Base-by-base conservation (phyloP, 2,797 vertebrate genomes). In the Apogon talboti region DNA sequence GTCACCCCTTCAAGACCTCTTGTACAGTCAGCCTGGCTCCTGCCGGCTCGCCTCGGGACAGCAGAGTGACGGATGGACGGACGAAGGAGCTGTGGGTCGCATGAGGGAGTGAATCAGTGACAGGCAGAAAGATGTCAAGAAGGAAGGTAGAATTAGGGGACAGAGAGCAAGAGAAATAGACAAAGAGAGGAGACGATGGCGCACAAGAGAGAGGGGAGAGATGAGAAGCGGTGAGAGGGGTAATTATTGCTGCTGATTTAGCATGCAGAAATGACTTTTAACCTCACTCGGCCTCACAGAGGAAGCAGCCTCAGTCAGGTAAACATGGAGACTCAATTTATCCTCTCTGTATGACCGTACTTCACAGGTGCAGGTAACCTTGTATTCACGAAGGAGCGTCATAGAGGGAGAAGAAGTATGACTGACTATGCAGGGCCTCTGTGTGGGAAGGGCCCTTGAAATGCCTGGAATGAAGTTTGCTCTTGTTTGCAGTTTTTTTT, bases 31-130 rank as follows among this genome's bases (percentile, higher is more conserved):
- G 68, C 53, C 65, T 21, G 14, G 69, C 75, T 82, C 71, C 77
- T 75, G 82, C 69, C 81, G 7, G 18, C 83, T 75, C 19, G 60
- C 83, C 76, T 71, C 74, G 21, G 81, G 74, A 85, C 79, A 84
- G 64, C 59, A 15, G 61, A 74, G 74, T 86, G 84, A 89, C 61
- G 61, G 83, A 84, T 84, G 69, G 73, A 71, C 71, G 75, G 73
- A 79, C 9, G 10, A 53, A 62, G 56, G 70, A 76, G 66, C 66
- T 42, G 69, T n/a, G 62, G 74, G 74, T 75, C 47, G 14, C 19
- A 52, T 64, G 64, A 30, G 53, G 73, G 63, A 67, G 76, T 70
- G 71, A 82, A 84, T 89, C 76, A 87, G 70, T 63, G 74, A 76
- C 61, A 72, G 67, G 62, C 55, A 76, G 74, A 74, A 58, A 74